Conservation (phyloP, 2,888 invertebrate species). For the Trichacis sp. region DNA sequence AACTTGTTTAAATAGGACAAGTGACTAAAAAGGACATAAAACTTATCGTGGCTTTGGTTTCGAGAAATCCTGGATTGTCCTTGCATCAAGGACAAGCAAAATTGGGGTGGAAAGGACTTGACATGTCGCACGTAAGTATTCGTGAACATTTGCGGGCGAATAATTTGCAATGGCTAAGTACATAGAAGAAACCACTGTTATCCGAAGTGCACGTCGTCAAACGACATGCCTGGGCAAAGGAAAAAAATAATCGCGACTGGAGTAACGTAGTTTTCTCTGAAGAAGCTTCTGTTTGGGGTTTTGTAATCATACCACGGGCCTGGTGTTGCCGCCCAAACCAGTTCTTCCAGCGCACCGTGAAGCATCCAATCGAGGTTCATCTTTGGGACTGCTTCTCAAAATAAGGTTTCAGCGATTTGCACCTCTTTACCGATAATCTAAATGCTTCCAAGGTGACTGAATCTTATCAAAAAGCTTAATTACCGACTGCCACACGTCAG, state of each 20-base stretch:
- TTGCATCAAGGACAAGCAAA: constrained; percentile 14
- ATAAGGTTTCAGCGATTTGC: constrained; percentile 17
- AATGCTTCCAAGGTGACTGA: constrained; percentile 15
- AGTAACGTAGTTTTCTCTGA: constrained; percentile 36
- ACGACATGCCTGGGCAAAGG: constrained; percentile 17
- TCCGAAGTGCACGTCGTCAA: constrained; percentile 30
- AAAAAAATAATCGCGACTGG: constrained; percentile 36
- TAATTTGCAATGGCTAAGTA: not conserved
- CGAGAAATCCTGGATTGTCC: too few species aligned
- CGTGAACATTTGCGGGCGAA: constrained; percentile 13
- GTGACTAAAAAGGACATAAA: too few species aligned
- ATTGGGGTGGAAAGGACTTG: constrained; percentile 14
- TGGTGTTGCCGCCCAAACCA: constrained; percentile 23
- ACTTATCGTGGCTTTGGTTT: not conserved
- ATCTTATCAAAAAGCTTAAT: constrained; percentile 12
- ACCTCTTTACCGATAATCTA: constrained; percentile 26
- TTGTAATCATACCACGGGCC: constrained; percentile 19
- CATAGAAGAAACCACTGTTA: constrained; percentile 3
- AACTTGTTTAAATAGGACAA: not conserved
- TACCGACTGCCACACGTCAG: constrained; percentile 6
- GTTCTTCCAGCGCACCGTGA: constrained; percentile 20
- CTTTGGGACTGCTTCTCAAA: constrained; percentile 12
- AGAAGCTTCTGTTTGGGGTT: too few species aligned
- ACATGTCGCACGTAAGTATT: constrained; percentile 18
- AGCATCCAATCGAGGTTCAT: constrained; percentile 19